Evolutionary conservation across 2,113 vertebrate genomes (phyloP).

Genomic region (Thamnophis sirtalis): DNA sequence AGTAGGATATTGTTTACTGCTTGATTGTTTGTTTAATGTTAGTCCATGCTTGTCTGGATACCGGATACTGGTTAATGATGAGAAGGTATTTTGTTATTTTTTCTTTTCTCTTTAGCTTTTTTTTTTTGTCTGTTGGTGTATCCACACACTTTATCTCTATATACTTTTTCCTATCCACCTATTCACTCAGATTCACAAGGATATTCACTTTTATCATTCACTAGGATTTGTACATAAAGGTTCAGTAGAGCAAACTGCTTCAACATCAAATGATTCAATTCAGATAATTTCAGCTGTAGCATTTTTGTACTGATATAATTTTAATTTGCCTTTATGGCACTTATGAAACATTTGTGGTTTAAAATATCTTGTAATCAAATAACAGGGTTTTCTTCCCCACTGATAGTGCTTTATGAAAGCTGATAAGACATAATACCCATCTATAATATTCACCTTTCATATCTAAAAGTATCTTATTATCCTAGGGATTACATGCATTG

Average conservation of each 20-base stretch:
- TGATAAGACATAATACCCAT: not conserved
- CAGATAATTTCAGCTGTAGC: not conserved
- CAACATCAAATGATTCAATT: not conserved
- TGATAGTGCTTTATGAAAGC: not conserved
- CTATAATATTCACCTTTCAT: not conserved
- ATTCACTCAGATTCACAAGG: not conserved
- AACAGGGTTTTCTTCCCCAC: not conserved
- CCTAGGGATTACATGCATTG: conserved; percentile 21
- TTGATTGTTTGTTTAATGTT: not conserved
- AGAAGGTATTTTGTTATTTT: not conserved
- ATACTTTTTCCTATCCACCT: not conserved
- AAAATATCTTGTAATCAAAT: not conserved
- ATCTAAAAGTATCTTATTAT: conserved; percentile 14
- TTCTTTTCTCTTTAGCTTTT: not conserved
- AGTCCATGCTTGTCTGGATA: not conserved
- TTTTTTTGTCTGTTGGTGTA: not conserved
- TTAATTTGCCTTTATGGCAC: not conserved
- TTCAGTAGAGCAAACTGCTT: not conserved
- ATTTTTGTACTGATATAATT: not conserved
- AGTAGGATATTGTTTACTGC: not conserved
- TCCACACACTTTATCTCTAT: not conserved
- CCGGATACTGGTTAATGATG: not conserved
- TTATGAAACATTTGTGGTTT: not conserved
- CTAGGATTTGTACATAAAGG: not conserved
- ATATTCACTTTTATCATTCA: not conserved